Evolutionary conservation across 2,888 invertebrate genomes (phyloP), one percentile per base, ranked within the genome.

Genomic region (Amblyjoppa fuscipennis): DNA sequence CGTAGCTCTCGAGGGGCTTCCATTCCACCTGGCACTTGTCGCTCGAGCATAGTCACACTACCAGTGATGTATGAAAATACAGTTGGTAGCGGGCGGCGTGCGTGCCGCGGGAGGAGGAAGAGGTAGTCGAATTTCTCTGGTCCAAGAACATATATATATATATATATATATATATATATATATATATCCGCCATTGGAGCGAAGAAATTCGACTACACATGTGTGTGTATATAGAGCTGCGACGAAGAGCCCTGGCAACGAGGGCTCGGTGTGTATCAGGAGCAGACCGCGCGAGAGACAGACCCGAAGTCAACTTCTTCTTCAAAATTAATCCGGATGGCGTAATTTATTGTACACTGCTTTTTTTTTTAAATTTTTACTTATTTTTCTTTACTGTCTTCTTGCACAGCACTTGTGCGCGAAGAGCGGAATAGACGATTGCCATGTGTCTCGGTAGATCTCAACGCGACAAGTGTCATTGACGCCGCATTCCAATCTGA

Each of bases 401-500:
- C 13, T 61, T 61, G 38, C 20, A 28, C 9, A 64, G 41, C 59
- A 61, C 9, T 34, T 38, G n/a, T 68, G 38, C 31, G 20, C 53
- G 64, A 61, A 31, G 34, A 61, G 16, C 20, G 9, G 59, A 45
- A 38, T 41, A 11, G 20, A 20, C 20, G 16, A 56, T 64, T 49
- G 61, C 28, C 31, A 49, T 53, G 70, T 73, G 25, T 69, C 45
- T 66, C 34, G 45, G 38, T 53, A 20, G 61, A n/a, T 70, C 28
- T 78, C 64, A 28, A 38, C 51, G 71, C 80, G 87, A 89, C 88
- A 88, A 90, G 81, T 91, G 90, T 90, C 89, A 90, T 90, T 89
- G 88, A 89, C 87, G 87, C 81, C 88, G 85, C 92, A 93, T 93
- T 92, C 92, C 92, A 87, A 93, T 92, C 90, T 89, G 92, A 92